Base-by-base conservation (phyloP, 2,113 vertebrate genomes). In the Antechinus flavipes region DNA sequence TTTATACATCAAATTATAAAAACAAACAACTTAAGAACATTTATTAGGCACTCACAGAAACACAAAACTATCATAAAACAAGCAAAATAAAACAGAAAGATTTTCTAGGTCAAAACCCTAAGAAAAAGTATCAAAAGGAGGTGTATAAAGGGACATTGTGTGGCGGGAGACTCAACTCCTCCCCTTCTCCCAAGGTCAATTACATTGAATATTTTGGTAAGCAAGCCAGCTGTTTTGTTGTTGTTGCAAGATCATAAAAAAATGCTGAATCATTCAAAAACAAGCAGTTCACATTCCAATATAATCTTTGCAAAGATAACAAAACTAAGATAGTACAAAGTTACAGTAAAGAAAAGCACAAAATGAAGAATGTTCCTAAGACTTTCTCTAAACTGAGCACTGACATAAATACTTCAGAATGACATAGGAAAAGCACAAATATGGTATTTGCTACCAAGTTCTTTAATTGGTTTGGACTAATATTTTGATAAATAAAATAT, bases 41-140 rank as follows among this genome's bases (percentile, higher is more conserved):
- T 50, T 90, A 76, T 12, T 76, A n/a, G 61, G 14, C 12, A 76
- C 35, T n/a, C 35, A n/a, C 27, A 35, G 58, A 68, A 68, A 68
- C 61, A 68, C 61, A 76, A n/a, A 76, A n/a, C 35, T 76, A 30
- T 90, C 9, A 27, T 58, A 58, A 94, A 25, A 52, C 19, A 50
- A 58, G 56, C 8, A 27, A 8, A 26, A 56, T 25, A 58, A 56
- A 56, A 58, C 49, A 8, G 26, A 7, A 90, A 35, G 84, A 22
- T 95, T 94, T 96, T 61, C 94, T 89, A 94, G 61, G 91, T 53
- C 55, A 96, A 55, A 94, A 93, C 92, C 52, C 47, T 27, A 53
- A 84, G 53, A 22, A 91, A 84, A 92, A 95, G 92, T 90, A 2
- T 93, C 89, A n/a, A 94, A 49, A 76, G 22, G 55, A 35, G 92